A percentile compares a stretch with the other conserved stretches of the same genome.
These are phyloP conservation scores for Phymatocera aterrima DNA, from an alignment of 2,888 invertebrate genomes.

Conservation along the genomic window DNA sequence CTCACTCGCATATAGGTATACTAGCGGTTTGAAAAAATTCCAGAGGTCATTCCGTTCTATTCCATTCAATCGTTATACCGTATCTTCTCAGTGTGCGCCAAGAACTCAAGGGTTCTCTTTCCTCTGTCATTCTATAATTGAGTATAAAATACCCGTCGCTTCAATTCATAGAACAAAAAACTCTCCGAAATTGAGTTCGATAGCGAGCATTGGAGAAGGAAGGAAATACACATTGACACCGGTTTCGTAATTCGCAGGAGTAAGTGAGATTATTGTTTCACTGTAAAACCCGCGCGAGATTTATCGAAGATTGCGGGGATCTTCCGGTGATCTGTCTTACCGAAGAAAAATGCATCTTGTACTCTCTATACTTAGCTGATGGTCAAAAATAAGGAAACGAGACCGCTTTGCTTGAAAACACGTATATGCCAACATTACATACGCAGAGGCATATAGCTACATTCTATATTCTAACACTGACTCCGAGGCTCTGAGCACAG, in stretches of 20 bases:
- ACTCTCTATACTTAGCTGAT: conserved; percentile 16
- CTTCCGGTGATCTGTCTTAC: conserved; percentile 1
- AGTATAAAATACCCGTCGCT: too few relatives aligned
- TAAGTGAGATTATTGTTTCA: too few relatives aligned
- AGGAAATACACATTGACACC: too few relatives aligned
- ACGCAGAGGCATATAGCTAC: not conserved
- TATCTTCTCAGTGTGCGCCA: not conserved
- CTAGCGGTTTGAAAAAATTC: not conserved
- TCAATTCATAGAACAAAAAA: too few relatives aligned
- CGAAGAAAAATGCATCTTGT: conserved; percentile 23
- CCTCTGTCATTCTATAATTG: too few relatives aligned
- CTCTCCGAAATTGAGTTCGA: too few relatives aligned
- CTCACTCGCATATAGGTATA: not conserved
- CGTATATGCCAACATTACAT: not conserved
- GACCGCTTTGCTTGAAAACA: conserved; percentile 21
- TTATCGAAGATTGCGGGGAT: not conserved
- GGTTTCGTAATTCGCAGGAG: too few relatives aligned
- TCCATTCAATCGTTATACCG: not conserved
- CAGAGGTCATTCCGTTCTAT: not conserved
- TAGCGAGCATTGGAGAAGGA: too few relatives aligned
- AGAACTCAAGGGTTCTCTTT: too few relatives aligned
- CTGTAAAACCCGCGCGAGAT: too few relatives aligned
- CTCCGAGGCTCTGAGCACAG: not conserved
- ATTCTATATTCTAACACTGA: not conserved
- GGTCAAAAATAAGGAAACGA: conserved; percentile 26